phyloP scores from a whole-genome alignment of 2,888 invertebrate genomes.

The Merodon equestris region DNA sequence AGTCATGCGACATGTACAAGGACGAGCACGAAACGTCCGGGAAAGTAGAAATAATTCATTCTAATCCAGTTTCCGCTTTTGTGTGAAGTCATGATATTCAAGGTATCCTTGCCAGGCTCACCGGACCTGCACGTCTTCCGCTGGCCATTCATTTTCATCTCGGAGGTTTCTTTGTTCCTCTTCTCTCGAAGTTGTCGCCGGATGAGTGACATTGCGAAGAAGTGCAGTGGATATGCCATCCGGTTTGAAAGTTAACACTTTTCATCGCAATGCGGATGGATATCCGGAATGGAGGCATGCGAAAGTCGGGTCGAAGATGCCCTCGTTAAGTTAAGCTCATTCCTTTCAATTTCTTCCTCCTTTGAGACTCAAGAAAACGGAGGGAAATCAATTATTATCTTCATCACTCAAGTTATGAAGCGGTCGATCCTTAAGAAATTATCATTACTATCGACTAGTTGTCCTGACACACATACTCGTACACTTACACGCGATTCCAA shows the following conservation, averaged over 20 bases:
- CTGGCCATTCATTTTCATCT: constrained; percentile 31
- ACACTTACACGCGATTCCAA: constrained; percentile 23
- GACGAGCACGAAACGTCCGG: constrained; percentile 38
- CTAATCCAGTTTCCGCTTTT: constrained; percentile 45
- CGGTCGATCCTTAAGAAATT: constrained; percentile 32
- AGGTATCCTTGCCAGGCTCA: too few relatives aligned
- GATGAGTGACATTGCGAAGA: too few relatives aligned
- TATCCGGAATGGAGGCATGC: constrained; percentile 14
- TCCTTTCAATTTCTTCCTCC: not conserved
- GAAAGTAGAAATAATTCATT: constrained; percentile 53
- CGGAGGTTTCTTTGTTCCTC: constrained; percentile 33
- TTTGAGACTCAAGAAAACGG: not conserved
- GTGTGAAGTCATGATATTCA: constrained; percentile 4
- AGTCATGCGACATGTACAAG: not conserved
- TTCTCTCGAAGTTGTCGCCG: constrained; percentile 4
- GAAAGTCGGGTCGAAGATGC: not conserved
- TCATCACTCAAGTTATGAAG: constrained; percentile 5
- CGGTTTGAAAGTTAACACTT: constrained; percentile 48
- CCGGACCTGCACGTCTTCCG: not conserved
- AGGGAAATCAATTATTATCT: constrained; percentile 20
- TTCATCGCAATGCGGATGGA: constrained; percentile 62
- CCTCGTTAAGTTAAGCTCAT: constrained; percentile 7
- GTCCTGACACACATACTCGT: constrained; percentile 25
- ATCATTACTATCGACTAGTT: constrained; percentile 7
- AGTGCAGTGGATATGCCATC: constrained; percentile 7